Base-by-base conservation (phyloP, 2,888 invertebrate species). In the Galerucella pusilla region DNA sequence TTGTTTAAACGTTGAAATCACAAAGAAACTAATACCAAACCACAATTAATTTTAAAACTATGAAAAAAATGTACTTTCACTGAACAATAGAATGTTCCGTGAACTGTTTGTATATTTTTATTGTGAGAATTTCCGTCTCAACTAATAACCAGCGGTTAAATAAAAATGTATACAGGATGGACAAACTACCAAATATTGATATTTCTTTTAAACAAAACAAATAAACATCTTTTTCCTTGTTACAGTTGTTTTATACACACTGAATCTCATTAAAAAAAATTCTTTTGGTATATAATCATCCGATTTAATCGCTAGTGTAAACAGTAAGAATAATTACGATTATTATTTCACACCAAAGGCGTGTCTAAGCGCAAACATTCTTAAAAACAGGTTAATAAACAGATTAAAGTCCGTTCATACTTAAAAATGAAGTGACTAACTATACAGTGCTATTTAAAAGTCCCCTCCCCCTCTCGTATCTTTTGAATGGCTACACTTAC, bases 91-190 rank as follows among this genome's bases (percentile, higher is more conserved):
- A 42, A 28, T 9, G 63, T 63, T 42, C 63, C 63, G 35, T n/a
- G 35, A 63, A 28, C 12, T 60, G 60, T 11, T 42, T n/a, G 63
- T 35, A 42, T 42, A n/a, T 42, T 63, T 42, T 35, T 63, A 63
- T 42, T 63, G 63, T 63, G 63, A 63, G 63, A 63, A 63, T 63
- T 42, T 63, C 63, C 63, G 63, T 11, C 35, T 63, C 16, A 14
- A 42, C 5, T 20, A 16, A 16, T 16, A 20, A 57, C 16, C n/a
- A 57, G 16, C 9, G 10, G 16, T 16, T 57, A 57, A 57, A 57
- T 20, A 20, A 57, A 57, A 7, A 57, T 57, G 9, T 57, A 57
- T 57, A 57, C 16, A 57, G 10, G 2, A n/a, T 52, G 52, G 52
- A 52, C n/a, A 7, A 9, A 42, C 7, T 42, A 42, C 9, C 7